Evolutionary conservation across 2,888 invertebrate genomes (phyloP), one percentile per base, ranked within the genome.

Genomic region (Lasius platythorax): DNA sequence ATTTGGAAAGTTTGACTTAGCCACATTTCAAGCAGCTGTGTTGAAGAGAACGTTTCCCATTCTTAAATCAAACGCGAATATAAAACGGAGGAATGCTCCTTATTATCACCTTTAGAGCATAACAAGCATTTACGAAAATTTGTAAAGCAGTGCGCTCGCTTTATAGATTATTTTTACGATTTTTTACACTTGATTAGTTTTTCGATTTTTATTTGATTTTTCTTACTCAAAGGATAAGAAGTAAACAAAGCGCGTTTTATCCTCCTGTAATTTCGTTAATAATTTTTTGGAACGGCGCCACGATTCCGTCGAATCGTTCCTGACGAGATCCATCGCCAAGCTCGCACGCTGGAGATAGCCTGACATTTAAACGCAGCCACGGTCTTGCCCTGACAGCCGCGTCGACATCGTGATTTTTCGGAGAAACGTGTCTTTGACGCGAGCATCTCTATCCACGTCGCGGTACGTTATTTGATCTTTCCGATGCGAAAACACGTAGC

Each of bases 321-420:
- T 50, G 73, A 63, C 23, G 37, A 46, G 73, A 79, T 0, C 18
- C 73, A 46, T 81, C 61, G 73, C 28, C 73, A 18, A 28, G 53
- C 43, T 79, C 23, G 33, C 37, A 11, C 40, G 63, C 40, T 72
- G 61, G 40, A 43, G 37, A 50, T 53, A 30, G 18, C 33, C 9
- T 73, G 82, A 78, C 86, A 28, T 76, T 85, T 81, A 82, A 73
- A 85, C 83, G 68, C 66, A 37, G 46, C 46, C 50, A 83, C 75
- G 53, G 58, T 85, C 74, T 72, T 18, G 37, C 18, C 56, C 82
- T 78, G 83, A 68, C 88, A 84, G 76, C 64, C 64, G 68, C 61
- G 43, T 56, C 64, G 83, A 84, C 78, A 75, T 67, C 82, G 63
- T 85, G 78, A 86, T 88, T 86, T 86, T 88, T 70, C 83, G 67